A percentile compares a stretch with the other conserved stretches of the same genome.
Evolutionary conservation across 2,113 vertebrate species (phyloP).

Genomic region (Zosterops lateralis): DNA sequence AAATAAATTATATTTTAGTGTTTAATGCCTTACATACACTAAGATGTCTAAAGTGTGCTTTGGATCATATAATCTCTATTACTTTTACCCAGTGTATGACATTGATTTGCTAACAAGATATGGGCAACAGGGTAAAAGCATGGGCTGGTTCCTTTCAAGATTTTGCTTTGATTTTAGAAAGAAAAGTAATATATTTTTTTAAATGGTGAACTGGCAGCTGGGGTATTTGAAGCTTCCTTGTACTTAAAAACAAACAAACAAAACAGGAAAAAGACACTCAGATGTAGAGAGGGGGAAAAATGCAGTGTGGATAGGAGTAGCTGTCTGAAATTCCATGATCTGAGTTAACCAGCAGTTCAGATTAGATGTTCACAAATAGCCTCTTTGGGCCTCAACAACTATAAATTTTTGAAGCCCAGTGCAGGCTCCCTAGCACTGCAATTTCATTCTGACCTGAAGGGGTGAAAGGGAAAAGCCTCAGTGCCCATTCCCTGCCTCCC

Average conservation of each 20-base stretch:
- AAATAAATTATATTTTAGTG: slow-evolving; percentile 44
- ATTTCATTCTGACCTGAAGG: not conserved
- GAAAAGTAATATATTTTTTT: not conserved
- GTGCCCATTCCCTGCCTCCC: not conserved
- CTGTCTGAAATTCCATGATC: not conserved
- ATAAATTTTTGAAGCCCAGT: not conserved
- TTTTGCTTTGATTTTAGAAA: not conserved
- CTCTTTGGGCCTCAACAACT: not conserved
- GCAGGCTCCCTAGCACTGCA: not conserved
- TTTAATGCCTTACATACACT: slow-evolving; percentile 7
- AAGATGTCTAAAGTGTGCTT: not conserved
- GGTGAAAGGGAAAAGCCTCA: not conserved
- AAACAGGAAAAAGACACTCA: not conserved
- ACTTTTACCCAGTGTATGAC: not conserved
- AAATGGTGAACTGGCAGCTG: not conserved
- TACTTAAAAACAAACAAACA: not conserved
- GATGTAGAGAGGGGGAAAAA: not conserved
- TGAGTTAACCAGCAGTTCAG: not conserved
- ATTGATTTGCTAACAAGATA: slow-evolving; percentile 19
- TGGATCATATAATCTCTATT: slow-evolving; percentile 49
- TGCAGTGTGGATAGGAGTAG: not conserved
- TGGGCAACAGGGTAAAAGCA: not conserved
- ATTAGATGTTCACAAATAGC: not conserved
- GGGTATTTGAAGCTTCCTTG: not conserved
- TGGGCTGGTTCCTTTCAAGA: not conserved